Evolutionary conservation across 2,888 invertebrate species (phyloP), one percentile per base, ranked within the genome.

Genomic region (Camptogramma bilineatum): DNA sequence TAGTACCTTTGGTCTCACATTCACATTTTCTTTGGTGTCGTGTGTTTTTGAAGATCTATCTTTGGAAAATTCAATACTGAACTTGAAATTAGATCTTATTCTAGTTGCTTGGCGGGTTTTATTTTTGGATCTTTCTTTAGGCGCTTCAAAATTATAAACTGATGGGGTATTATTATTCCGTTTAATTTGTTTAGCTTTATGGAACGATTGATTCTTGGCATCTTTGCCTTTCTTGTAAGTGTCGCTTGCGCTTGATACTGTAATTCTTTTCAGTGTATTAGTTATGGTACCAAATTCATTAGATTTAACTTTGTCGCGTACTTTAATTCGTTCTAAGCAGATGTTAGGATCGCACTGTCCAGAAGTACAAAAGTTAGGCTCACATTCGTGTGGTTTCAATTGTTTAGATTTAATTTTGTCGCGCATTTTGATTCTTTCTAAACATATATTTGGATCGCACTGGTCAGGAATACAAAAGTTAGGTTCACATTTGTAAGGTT

Each of bases 401-500:
- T 58, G 21, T 31, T 16, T 48, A 21, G 55, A 54, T 31, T 31
- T 24, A 24, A n/a, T 21, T 44, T 52, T 58, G 13, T 50, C 52
- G 7, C 56, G 62, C 18, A 24, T 56, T 63, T 68, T 62, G 17
- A 74, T 74, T 53, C 62, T 70, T 61, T 78, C 71, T 24, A 67
- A 54, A 59, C 78, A 81, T 59, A 76, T 71, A 61, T 74, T 69
- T 8, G 78, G 80, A 61, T 80, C 69, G 67, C 79, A 78, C 68
- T 76, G 52, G 3, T 76, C 80, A 31, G 80, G 78, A 19, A 74
- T 51, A 68, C 80, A 82, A 46, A 76, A 58, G n/a, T 71, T 69
- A 48, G 81, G 78, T 70, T 79, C 77, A 71, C 78, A 80, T 66
- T 78, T 79, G 54, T 73, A 73, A 10, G 73, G 72, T 42, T 68